phyloP scores from a whole-genome alignment of 2,888 invertebrate species.

The Patella pellucida region DNA sequence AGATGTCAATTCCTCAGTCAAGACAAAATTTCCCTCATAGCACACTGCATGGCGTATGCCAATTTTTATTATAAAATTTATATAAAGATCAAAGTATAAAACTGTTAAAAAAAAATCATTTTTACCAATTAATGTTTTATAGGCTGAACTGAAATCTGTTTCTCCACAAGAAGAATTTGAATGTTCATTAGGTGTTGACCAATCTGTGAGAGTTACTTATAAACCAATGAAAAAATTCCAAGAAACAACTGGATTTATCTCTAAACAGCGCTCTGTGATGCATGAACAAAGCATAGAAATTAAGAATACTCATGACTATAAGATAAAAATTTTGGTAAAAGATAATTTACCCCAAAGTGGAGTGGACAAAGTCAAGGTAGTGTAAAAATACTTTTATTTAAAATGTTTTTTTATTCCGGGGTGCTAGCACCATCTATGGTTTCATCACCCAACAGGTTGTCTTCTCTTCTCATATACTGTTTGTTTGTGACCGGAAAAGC shows the following conservation, averaged over 20 bases:
- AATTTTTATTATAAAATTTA: no score
- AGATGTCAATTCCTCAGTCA: no score
- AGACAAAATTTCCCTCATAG: neutral
- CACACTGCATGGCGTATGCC: neutral
- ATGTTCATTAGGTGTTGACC: constrained; percentile 71
- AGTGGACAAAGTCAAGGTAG: constrained; percentile 72
- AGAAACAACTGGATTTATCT: constrained; percentile 67
- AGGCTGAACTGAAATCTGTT: constrained; percentile 61
- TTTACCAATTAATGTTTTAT: neutral
- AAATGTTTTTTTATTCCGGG: no score
- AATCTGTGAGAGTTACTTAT: constrained; percentile 69
- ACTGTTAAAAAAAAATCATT: no score
- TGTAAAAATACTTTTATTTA: no score
- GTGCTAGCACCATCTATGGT: no score
- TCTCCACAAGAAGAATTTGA: constrained; percentile 71
- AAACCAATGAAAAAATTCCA: constrained; percentile 66
- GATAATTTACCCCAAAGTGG: constrained; percentile 70
- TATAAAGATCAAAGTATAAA: no score
- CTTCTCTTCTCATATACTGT: no score
- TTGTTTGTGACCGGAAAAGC: no score
- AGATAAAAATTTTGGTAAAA: constrained; percentile 62
- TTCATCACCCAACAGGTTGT: no score
- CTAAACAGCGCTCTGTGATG: constrained; percentile 53
- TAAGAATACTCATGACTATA: constrained; percentile 68
- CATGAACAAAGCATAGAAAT: constrained; percentile 63